A percentile compares a stretch with the other conserved stretches of the same genome.
These are phyloP conservation scores for Cottus gobio DNA, from an alignment of 2,113 vertebrate genomes.

Conservation along the genomic window DNA sequence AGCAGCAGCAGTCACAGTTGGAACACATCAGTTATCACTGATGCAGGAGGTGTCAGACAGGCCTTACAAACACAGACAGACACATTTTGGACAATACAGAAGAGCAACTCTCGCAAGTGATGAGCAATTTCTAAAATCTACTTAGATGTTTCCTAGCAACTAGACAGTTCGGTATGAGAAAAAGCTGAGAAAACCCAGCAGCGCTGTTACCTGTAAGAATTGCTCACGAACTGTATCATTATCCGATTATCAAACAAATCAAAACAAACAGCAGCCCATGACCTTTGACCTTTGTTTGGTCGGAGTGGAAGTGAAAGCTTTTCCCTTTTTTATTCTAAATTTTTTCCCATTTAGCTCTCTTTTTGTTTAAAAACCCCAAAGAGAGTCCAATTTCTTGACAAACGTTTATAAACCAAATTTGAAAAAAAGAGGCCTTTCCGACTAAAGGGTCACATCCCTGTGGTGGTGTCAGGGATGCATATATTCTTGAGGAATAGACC, in stretches of 20 bases:
- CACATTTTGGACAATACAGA: conserved; percentile 19
- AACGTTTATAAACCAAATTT: too few relatives aligned
- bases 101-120: conserved; percentile 11
- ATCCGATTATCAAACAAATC: neutral
- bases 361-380: too few relatives aligned
- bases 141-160: conserved; percentile 56
- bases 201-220: conserved; percentile 3
- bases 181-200: neutral
- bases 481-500: too few relatives aligned
- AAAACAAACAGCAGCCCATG: neutral
- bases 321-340: neutral
- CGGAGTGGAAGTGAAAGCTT: neutral
- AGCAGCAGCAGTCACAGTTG: too few relatives aligned
- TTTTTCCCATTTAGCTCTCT: too few relatives aligned
- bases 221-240: neutral
- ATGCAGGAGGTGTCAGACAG: conserved; percentile 5
- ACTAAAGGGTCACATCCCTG: too few relatives aligned
- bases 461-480: too few relatives aligned
- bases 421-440: too few relatives aligned
- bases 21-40: neutral
- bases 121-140: conserved; percentile 35
- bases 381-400: too few relatives aligned
- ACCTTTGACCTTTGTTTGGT: conserved; percentile 1
- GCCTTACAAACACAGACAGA: conserved; percentile 9
- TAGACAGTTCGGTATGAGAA: neutral